Evolutionary conservation across 2,888 invertebrate genomes (phyloP).

Genomic region (Hydriomena furcata): DNA sequence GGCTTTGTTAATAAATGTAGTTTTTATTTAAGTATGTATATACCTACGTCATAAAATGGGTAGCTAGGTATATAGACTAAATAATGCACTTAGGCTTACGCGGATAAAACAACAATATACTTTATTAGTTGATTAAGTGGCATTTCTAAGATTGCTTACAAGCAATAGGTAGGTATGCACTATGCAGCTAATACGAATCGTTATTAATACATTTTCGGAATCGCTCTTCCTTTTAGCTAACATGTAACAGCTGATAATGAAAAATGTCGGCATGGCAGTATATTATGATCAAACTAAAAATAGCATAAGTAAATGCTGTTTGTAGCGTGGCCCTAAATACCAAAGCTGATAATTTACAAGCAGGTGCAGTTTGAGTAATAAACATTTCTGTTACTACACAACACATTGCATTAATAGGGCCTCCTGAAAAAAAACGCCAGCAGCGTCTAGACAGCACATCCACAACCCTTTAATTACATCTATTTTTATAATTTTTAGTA

Average conservation of each 20-base stretch:
- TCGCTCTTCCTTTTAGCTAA: too few species aligned
- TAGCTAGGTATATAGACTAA: too few species aligned
- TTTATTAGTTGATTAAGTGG: too few species aligned
- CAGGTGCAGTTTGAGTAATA: slow-evolving; percentile 17
- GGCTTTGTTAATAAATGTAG: too few species aligned
- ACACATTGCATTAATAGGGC: neutral
- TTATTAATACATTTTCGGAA: too few species aligned
- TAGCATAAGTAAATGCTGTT: slow-evolving; percentile 3
- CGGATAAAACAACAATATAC: too few species aligned
- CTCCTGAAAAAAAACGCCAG: slow-evolving; percentile 1
- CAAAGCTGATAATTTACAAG: neutral
- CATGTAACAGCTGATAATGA: neutral
- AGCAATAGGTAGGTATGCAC: too few species aligned
- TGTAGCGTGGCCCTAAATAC: slow-evolving; percentile 7
- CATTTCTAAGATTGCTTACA: too few species aligned
- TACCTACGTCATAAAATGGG: too few species aligned
- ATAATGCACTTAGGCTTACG: too few species aligned
- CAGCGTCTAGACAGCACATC: neutral
- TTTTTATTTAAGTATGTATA: too few species aligned
- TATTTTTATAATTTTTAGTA: slow-evolving; percentile 21
- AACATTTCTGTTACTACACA: slow-evolving; percentile 13
- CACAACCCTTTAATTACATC: neutral
- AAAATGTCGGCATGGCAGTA: neutral
- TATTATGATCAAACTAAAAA: slow-evolving; percentile 10
- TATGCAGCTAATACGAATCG: too few species aligned